Evolutionary conservation across 2,888 invertebrate genomes (phyloP), one percentile per base, ranked within the genome.

Genomic region (Lycophotia porphyrea): DNA sequence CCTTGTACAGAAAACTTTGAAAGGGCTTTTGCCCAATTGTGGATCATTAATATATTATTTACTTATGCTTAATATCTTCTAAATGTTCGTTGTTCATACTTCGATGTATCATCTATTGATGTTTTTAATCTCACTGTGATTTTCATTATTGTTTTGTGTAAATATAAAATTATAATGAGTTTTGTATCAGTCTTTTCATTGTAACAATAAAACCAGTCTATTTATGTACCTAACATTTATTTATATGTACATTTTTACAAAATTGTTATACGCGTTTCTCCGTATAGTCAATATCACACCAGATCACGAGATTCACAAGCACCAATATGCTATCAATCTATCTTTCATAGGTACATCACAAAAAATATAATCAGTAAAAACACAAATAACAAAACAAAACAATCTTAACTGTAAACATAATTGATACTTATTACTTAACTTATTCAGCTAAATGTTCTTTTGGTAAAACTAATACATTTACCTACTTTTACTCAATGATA

Each of bases 51-150:
- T 82, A 58, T 31, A 60, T 60, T 34, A 70, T 80, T 83, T 83
- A 82, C 72, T 70, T 76, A 82, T 81, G 82, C 84, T 87, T 88
- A 77, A 80, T 73, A 87, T 85, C 87, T 78, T 82, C 78, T 83
- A 75, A 74, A 86, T 88, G 88, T 90, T 90, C 84, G 86, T 87
- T 88, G 83, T 88, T 88, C 84, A 87, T 83, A 88, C 91, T 90
- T 92, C 90, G 90, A 89, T 90, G 89, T 93, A 85, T 89, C 85
- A 83, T 91, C 86, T 92, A 91, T 93, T 91, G 90, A 93, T 93
- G 92, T 95, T 91, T 90, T 92, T 90, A 92, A 92, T 94, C 92
- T 95, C 92, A 93, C 94, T 95, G 95, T 95, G 94, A 95, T 95
- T 94, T 93, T 88, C 83, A 91, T 91, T 92, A 93, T 94, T 94